These are phyloP conservation scores for Mythimna loreyi DNA, from an alignment of 2,888 invertebrate genomes.

Conservation along the genomic window DNA sequence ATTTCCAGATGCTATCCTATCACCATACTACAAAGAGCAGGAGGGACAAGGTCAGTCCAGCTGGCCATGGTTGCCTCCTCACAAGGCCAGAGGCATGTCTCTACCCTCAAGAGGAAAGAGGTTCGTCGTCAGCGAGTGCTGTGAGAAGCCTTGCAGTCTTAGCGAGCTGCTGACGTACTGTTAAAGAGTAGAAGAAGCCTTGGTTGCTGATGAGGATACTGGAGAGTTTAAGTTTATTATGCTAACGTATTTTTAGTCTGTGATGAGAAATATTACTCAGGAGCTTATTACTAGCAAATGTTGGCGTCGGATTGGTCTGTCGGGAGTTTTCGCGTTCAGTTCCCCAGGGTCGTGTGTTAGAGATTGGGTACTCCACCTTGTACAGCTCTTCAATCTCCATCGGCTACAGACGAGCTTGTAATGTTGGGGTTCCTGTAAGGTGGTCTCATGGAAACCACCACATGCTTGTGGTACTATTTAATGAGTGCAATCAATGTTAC, in stretches of 20 bases:
- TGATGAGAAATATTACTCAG: not conserved
- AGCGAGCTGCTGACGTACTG: conserved; percentile 77
- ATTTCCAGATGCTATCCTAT: conserved; percentile 70
- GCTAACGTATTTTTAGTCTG: not conserved
- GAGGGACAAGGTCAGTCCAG: conserved; percentile 64
- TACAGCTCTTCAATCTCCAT: too few species aligned
- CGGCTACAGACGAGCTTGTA: too few species aligned
- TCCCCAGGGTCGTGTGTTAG: too few species aligned
- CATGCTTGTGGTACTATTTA: too few species aligned
- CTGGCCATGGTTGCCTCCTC: conserved; percentile 74
- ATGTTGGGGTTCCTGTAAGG: too few species aligned
- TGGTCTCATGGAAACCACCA: too few species aligned
- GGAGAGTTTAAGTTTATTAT: not conserved
- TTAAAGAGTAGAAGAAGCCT: conserved; percentile 16
- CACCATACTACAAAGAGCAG: conserved; percentile 75
- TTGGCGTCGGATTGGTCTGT: too few species aligned
- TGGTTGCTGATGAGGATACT: conserved; percentile 17
- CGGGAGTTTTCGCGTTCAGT: too few species aligned
- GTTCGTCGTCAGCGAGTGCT: conserved; percentile 79
- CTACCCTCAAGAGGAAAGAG: conserved; percentile 71
- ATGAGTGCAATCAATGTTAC: too few species aligned
- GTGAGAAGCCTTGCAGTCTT: conserved; percentile 78
- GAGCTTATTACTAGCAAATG: too few species aligned
- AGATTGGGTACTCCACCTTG: too few species aligned
- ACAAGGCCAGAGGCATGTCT: conserved; percentile 69